phyloP scores from a whole-genome alignment of 2,888 invertebrate genomes.

The Athalia rosae region DNA sequence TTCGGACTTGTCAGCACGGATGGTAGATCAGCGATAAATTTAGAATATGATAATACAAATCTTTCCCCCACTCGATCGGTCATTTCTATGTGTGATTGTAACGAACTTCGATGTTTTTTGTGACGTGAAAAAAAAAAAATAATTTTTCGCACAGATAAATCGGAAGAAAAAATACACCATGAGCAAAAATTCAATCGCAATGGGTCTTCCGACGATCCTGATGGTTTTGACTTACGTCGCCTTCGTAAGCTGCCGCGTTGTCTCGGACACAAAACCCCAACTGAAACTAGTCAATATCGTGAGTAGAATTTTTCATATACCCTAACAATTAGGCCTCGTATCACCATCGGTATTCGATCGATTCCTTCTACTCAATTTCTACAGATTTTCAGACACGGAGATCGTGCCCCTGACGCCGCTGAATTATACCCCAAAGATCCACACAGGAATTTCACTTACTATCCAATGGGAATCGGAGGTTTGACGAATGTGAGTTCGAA shows the following conservation, averaged over 20 bases:
- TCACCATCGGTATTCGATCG: not conserved
- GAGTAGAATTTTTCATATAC: constrained; percentile 47
- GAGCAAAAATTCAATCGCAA: constrained; percentile 3
- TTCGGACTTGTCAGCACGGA: too few species aligned
- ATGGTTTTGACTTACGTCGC: not conserved
- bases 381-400: constrained; percentile 83
- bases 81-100: too few species aligned
- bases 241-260: not conserved
- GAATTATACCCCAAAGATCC: constrained; percentile 78
- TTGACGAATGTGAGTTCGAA: constrained; percentile 78
- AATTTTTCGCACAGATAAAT: not conserved
- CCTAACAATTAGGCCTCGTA: not conserved
- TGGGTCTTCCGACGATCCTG: constrained; percentile 8
- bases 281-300: constrained; percentile 58
- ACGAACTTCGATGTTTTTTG: not conserved
- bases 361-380: not conserved
- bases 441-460: constrained; percentile 75
- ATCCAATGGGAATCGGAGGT: constrained; percentile 80
- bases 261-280: constrained; percentile 44
- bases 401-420: constrained; percentile 78
- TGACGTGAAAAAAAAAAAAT: not conserved
- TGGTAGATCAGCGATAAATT: too few species aligned
- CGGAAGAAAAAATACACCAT: not conserved
- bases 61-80: too few species aligned
- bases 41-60: too few species aligned